Evolutionary conservation across 2,888 invertebrate genomes (phyloP), one percentile per base, ranked within the genome.

Genomic region (Rutpela maculata): DNA sequence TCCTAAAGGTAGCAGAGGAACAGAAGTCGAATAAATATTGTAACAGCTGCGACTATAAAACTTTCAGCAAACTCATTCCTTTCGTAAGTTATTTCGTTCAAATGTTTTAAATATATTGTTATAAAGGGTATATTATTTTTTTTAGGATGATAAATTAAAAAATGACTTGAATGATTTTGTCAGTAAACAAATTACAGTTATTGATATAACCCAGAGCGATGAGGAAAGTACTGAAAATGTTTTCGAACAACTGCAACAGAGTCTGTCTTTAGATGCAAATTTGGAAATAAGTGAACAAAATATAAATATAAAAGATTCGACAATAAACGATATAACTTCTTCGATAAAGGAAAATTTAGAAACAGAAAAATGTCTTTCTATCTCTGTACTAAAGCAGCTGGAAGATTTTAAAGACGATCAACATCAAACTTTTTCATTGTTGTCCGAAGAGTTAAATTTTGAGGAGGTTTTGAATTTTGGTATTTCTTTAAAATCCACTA

Each of bases 391-490:
- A 67, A 63, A 74, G 31, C 74, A 81, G 74, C 74, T 84, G 67
- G 43, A 74, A 4, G 74, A 80, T n/a, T 31, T 63, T 17, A 68
- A 72, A 67, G 59, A 70, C 18, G 67, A 80, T 60, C 76, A 81
- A 26, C 74, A 81, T 35, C 31, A 56, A 22, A 66, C 80, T 9
- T 83, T 83, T 69, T 43, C 66, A 38, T 66, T 66, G 56, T 77
- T 84, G 55, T 67, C 62, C 31, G 18, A 75, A 43, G 74, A 70
- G 19, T 35, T 84, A 31, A 78, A 73, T 69, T 68, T 72, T 55
- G 83, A 84, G 50, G 75, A 83, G 68, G 62, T 82, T 17, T 19
- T 79, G 50, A 70, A 74, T 71, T 80, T 84, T 69, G 82, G 84
- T 71, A 57, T 59, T 5, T 81, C 79, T n/a, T 22, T 84, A 17